Evolutionary conservation across 2,888 invertebrate genomes (phyloP), one percentile per base, ranked within the genome.

Genomic region (Tinea trinotella): DNA sequence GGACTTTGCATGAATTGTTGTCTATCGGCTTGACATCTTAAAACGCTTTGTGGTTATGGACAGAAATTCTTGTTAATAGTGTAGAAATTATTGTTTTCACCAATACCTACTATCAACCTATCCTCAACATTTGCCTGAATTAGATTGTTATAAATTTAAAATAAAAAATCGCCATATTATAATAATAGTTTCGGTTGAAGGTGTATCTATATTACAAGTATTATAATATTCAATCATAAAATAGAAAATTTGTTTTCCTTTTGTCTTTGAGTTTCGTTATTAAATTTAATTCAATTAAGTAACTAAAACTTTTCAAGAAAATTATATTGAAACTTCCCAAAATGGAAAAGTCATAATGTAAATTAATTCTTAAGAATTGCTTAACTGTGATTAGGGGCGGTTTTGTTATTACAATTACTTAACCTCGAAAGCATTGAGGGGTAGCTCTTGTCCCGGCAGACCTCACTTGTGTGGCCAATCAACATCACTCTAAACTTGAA

Each of bases 401-500:
- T 17, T 19, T 46, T 40, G 13, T 4, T 40, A 40, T 35, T 40
- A 40, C 40, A 40, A 46, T 19, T 19, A 46, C 46, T 46, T 46
- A n/a, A 17, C 40, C 9, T 40, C 40, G 17, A 6, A 2, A 40
- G 7, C 6, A 40, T n/a, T 40, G 3, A 40, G 40, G 40, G 40
- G 9, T 4, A 10, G 19, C 46, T n/a, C 18, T 46, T 19, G 19
- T 46, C 46, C 19, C 46, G 19, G 1, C 40, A 12, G 13, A 46
- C 46, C 46, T 46, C 46, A 46, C 46, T 46, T 57, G 61, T 63
- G 64, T 57, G 62, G 64, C 61, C 55, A 36, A 64, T 63, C 63
- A 59, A 61, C 69, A 67, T 61, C 67, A 60, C 67, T 72, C 75
- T 74, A 76, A 77, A 76, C 69, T 73, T 75, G 68, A 68, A 73